Conservation (phyloP, 2,113 vertebrate species). For the Perccottus glenii region DNA sequence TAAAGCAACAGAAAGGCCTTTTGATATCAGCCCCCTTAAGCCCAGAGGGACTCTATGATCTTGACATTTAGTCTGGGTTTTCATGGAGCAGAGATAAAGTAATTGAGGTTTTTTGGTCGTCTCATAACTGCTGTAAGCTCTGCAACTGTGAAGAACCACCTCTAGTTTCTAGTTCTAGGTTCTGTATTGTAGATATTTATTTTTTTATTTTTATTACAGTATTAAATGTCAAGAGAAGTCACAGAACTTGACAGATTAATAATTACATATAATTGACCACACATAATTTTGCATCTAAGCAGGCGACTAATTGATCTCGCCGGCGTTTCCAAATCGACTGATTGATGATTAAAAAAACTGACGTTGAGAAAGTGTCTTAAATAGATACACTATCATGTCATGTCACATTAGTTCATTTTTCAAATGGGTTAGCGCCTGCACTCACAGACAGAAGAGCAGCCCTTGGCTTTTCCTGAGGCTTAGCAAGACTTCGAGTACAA, state of each 20-base stretch:
- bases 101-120: slow-evolving; percentile 64
- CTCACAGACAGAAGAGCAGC: slow-evolving; percentile 16
- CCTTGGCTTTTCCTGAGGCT: slow-evolving; percentile 27
- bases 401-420: slow-evolving; percentile 59
- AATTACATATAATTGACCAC: slow-evolving; percentile 71
- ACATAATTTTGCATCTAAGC: slow-evolving; percentile 67
- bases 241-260: slow-evolving; percentile 61
- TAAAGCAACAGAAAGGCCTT: slow-evolving; percentile 76
- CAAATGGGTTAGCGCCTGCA: slow-evolving; percentile 35
- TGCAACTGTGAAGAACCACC: slow-evolving; percentile 44
- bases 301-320: slow-evolving; percentile 61
- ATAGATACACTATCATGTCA: slow-evolving; percentile 54
- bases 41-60: slow-evolving; percentile 78
- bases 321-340: slow-evolving; percentile 56
- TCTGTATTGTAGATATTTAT: slow-evolving; percentile 43
- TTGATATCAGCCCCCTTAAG: slow-evolving; percentile 80
- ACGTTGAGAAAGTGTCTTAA: slow-evolving; percentile 54
- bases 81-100: slow-evolving; percentile 76
- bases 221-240: slow-evolving; percentile 52
- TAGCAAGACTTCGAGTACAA: slow-evolving; percentile 16
- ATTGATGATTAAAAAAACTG: slow-evolving; percentile 58
- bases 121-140: slow-evolving; percentile 56
- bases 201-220: slow-evolving; percentile 51
- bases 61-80: slow-evolving; percentile 82
- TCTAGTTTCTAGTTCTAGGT: slow-evolving; percentile 44